These are phyloP conservation scores for Leptoclinus maculatus DNA, from an alignment of 2,797 vertebrate genomes.

Conservation along the genomic window DNA sequence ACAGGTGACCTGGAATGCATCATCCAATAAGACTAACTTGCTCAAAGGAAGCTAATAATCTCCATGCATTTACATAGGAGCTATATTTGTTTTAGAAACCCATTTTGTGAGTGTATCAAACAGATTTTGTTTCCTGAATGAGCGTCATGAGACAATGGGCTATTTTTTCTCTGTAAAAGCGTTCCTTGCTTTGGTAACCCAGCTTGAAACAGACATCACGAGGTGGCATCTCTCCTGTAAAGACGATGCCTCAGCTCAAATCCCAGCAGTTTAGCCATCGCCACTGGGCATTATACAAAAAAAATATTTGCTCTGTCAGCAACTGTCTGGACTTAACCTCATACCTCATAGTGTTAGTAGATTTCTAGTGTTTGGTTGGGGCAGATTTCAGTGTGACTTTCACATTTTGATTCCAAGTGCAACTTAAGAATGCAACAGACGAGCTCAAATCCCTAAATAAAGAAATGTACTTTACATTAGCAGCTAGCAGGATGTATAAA, in stretches of 20 bases:
- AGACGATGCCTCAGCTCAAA: conserved; percentile 33
- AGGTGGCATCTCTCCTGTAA: conserved; percentile 35
- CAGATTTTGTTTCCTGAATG: background rate
- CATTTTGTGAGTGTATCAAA: conserved; percentile 5
- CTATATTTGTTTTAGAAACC: conserved; percentile 2
- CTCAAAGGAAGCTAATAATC: conserved; percentile 1
- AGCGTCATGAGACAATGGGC: background rate
- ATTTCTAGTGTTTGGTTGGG: conserved; percentile 4
- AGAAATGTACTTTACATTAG: background rate
- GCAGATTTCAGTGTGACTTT: conserved; percentile 15
- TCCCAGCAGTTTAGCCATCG: conserved; percentile 44
- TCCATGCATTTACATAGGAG: background rate
- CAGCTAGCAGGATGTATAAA: background rate
- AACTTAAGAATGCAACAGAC: background rate
- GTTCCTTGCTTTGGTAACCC: conserved; percentile 10
- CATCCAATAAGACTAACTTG: background rate
- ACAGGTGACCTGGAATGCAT: background rate
- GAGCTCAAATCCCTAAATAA: conserved; percentile 4
- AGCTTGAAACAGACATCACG: conserved; percentile 50
- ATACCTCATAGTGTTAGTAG: conserved; percentile 1
- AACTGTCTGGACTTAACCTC: conserved; percentile 34
- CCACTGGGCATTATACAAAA: conserved; percentile 53
- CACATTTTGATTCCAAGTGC: conserved; percentile 16
- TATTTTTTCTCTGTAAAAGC: conserved; percentile 9
- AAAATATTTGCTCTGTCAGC: conserved; percentile 60